Evolutionary conservation across 2,797 vertebrate genomes (phyloP).

Genomic region (Sternotherus odoratus): DNA sequence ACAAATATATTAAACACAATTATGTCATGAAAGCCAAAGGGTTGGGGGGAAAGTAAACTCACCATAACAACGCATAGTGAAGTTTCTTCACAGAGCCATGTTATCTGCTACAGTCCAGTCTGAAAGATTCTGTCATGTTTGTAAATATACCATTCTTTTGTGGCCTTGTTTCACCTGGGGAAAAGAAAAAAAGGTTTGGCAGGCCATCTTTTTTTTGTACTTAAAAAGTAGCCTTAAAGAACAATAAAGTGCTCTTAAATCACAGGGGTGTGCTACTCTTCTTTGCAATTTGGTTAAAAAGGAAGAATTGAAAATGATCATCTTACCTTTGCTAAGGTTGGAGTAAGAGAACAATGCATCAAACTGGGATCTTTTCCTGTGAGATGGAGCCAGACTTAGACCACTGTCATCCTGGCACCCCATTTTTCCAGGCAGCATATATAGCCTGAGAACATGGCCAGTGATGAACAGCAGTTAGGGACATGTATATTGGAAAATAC

Average conservation of each 20-base stretch:
- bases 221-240: constrained; percentile 99
- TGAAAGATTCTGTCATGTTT: constrained; percentile 80
- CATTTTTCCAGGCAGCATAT: not conserved
- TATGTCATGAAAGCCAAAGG: constrained; percentile 61
- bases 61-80: constrained; percentile 41
- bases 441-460: not conserved
- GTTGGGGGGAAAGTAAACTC: constrained; percentile 61
- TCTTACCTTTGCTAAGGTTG: not conserved
- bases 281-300: not conserved
- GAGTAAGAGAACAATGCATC: not conserved
- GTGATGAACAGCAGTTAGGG: not conserved
- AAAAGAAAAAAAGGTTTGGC: constrained; percentile 92
- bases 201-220: constrained; percentile 99
- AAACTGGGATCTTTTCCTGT: not conserved
- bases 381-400: not conserved
- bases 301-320: not conserved
- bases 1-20: not conserved
- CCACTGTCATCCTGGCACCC: not conserved
- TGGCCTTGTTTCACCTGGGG: constrained; percentile 94
- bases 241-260: constrained; percentile 99
- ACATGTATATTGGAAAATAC: not conserved
- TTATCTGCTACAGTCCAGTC: constrained; percentile 70
- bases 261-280: constrained; percentile 62
- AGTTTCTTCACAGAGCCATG: constrained; percentile 73
- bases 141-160: constrained; percentile 90